These are phyloP conservation scores for Ianthella basta DNA, from an alignment of 37 sponge, comb jelly and placozoan genomes.

Conservation along the genomic window DNA sequence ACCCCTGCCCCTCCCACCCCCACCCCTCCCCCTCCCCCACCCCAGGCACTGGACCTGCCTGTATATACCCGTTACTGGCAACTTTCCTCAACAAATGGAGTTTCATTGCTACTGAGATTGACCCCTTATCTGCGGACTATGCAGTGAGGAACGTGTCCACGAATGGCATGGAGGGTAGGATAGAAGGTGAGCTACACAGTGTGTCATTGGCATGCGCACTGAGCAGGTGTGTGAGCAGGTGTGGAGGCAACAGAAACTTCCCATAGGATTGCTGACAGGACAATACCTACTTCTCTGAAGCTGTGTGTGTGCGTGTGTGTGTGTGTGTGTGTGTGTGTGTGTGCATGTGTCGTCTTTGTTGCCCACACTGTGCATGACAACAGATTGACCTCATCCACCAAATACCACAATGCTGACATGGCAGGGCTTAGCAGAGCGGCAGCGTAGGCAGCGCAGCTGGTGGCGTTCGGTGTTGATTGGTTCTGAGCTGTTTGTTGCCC, in stretches of 20 bases:
- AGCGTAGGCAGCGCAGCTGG: too few species aligned
- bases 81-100: conserved; percentile 82
- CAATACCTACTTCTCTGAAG: not conserved
- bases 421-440: too few species aligned
- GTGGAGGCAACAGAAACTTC: not conserved
- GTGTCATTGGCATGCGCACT: not conserved
- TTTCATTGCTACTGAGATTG: conserved; percentile 92
- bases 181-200: conserved; percentile 68
- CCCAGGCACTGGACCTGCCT: conserved; percentile 92
- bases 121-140: conserved; percentile 40
- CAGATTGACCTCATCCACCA: too few species aligned
- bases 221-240: not conserved
- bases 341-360: not conserved
- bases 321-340: too few species aligned
- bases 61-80: conserved; percentile 93
- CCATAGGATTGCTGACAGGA: not conserved
- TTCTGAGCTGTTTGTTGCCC: not conserved
- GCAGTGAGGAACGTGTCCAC: conserved; percentile 73
- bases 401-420: too few species aligned
- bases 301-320: not conserved
- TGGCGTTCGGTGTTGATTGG: not conserved
- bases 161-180: conserved; percentile 64
- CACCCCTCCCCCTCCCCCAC: not conserved
- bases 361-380: too few species aligned
- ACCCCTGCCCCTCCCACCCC: too few species aligned